These are phyloP conservation scores for Polypterus bichir DNA, from an alignment of 2,113 vertebrate genomes.

Conservation along the genomic window DNA sequence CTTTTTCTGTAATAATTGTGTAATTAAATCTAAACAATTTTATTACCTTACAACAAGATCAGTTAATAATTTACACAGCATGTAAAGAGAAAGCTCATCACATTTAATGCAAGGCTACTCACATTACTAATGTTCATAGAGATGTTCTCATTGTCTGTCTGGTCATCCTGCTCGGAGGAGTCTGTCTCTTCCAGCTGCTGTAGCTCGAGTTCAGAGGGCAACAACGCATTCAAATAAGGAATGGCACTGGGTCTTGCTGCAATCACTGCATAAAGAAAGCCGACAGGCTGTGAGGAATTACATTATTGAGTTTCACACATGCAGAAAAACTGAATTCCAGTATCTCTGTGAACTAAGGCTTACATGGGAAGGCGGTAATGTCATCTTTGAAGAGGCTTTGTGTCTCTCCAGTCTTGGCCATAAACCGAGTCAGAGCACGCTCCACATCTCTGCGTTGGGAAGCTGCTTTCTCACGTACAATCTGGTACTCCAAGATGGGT, in stretches of 20 bases:
- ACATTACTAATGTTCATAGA: constrained; percentile 60
- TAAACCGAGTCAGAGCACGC: constrained; percentile 88
- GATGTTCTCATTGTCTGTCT: constrained; percentile 82
- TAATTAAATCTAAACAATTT: too few relatives aligned
- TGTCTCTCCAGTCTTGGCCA: constrained; percentile 94
- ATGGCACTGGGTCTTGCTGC: constrained; percentile 74
- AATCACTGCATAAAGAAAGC: constrained; percentile 58
- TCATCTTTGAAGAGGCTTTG: constrained; percentile 95
- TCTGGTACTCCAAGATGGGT: constrained; percentile 84
- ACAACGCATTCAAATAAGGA: constrained; percentile 85
- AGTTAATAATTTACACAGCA: too few relatives aligned
- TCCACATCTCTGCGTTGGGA: constrained; percentile 88
- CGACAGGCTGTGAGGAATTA: not conserved
- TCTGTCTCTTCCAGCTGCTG: constrained; percentile 92
- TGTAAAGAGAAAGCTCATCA: too few relatives aligned
- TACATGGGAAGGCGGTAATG: constrained; percentile 80
- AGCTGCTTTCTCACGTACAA: constrained; percentile 85
- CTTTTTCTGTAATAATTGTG: too few relatives aligned
- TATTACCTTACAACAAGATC: too few relatives aligned
- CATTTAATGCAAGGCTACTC: constrained; percentile 10
- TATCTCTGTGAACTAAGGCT: constrained; percentile 13
- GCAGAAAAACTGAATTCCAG: not conserved
- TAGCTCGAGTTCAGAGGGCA: constrained; percentile 89
- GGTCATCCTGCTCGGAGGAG: constrained; percentile 92
- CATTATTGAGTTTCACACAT: not conserved